phyloP scores from a whole-genome alignment of 2,797 vertebrate genomes.

The Enteromius afrohamiltoni region DNA sequence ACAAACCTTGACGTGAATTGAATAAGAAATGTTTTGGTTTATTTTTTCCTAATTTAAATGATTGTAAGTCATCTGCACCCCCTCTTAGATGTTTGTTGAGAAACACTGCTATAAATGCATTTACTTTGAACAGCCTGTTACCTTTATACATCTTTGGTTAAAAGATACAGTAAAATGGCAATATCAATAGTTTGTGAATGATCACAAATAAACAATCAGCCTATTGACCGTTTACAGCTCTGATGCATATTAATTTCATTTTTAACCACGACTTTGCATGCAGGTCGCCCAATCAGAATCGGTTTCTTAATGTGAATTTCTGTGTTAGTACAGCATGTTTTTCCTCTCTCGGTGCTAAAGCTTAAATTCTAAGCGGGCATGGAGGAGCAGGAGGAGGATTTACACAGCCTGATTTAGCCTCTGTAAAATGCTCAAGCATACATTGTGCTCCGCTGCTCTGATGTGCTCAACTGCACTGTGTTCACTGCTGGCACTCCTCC shows the following conservation, averaged over 20 bases:
- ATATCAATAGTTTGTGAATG: background rate
- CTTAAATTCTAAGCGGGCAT: conserved; percentile 52
- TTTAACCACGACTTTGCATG: background rate
- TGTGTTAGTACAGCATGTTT: conserved; percentile 35
- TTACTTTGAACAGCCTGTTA: background rate
- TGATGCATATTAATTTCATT: background rate
- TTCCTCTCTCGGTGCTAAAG: conserved; percentile 40
- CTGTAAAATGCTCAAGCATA: conserved; percentile 53
- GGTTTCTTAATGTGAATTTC: conserved; percentile 37
- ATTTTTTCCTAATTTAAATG: background rate
- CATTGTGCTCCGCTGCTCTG: conserved; percentile 47
- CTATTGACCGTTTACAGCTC: background rate
- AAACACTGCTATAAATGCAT: background rate
- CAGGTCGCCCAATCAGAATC: background rate
- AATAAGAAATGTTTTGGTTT: background rate
- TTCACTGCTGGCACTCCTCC: conserved; percentile 41
- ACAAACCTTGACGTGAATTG: background rate
- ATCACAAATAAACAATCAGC: background rate
- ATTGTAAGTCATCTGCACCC: background rate
- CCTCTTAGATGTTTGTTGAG: background rate
- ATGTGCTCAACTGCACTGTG: conserved; percentile 36
- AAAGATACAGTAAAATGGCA: background rate
- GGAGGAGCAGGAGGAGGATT: conserved; percentile 49
- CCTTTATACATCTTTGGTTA: background rate
- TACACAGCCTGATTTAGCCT: conserved; percentile 50